Percentiles rank a stretch among this genome's conserved stretches.
phyloP scores from a whole-genome alignment of 1,140 invertebrate genomes.

The Venustaconcha ellipsiformis region DNA sequence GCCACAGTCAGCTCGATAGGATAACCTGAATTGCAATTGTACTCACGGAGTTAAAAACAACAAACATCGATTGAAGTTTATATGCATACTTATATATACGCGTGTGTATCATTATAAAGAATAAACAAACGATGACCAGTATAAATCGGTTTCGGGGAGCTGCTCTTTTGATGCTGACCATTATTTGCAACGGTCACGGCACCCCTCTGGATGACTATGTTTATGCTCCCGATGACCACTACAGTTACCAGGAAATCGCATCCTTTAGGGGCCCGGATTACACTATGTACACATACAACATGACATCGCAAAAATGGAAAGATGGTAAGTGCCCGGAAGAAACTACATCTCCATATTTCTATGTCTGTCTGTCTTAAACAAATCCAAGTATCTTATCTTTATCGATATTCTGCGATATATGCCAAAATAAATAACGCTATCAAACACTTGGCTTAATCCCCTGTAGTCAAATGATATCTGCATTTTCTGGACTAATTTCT shows the following conservation, averaged over 20 bases:
- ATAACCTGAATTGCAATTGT: no score
- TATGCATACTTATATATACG: no score
- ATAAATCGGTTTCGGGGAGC: no score
- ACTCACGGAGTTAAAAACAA: no score
- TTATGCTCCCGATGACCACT: slow-evolving; percentile 39
- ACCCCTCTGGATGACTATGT: slow-evolving; percentile 57
- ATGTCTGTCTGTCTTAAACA: neutral
- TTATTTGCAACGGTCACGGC: neutral
- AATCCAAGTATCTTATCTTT: neutral
- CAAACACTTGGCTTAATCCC: neutral
- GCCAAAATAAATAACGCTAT: neutral
- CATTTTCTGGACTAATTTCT: no score
- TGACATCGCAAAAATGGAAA: slow-evolving; percentile 63
- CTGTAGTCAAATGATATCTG: neutral
- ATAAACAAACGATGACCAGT: no score
- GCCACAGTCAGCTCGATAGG: no score
- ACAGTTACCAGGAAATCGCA: slow-evolving; percentile 41
- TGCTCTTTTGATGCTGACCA: no score
- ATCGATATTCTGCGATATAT: neutral
- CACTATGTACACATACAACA: slow-evolving; percentile 53
- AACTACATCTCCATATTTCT: neutral
- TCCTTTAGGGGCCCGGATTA: slow-evolving; percentile 39
- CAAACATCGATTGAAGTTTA: no score
- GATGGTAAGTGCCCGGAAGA: slow-evolving; percentile 33
- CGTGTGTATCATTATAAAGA: no score